A percentile compares a stretch with the other conserved stretches of the same genome.
These are phyloP conservation scores for Xestia c-nigrum DNA, from an alignment of 2,888 invertebrate species.

Conservation along the genomic window DNA sequence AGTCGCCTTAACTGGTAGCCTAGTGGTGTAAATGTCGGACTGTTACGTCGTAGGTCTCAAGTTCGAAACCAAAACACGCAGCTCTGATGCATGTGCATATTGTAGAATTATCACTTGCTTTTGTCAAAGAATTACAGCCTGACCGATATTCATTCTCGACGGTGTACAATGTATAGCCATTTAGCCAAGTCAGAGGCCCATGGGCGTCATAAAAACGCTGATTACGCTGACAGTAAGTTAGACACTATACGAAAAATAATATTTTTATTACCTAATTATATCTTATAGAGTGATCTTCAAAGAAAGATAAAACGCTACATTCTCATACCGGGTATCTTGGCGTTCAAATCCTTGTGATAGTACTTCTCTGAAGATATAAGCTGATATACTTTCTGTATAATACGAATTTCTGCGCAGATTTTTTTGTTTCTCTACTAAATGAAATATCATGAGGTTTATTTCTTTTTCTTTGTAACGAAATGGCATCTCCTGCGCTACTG, in stretches of 20 bases:
- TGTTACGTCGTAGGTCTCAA: not conserved
- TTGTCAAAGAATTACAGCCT: no score
- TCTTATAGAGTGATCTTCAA: not conserved
- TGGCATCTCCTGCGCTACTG: conserved; percentile 41
- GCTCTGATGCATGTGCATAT: not conserved
- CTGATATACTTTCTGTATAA: conserved; percentile 39
- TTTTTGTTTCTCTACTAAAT: conserved; percentile 58
- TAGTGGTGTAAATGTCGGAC: no score
- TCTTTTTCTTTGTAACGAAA: conserved; percentile 54
- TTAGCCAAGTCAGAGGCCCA: not conserved
- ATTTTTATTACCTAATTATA: not conserved
- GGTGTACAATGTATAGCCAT: not conserved
- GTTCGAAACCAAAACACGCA: not conserved
- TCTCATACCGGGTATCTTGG: conserved; percentile 1
- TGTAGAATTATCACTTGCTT: not conserved
- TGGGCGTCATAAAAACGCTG: not conserved
- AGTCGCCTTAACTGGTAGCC: no score
- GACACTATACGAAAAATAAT: not conserved
- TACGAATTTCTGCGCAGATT: conserved; percentile 18
- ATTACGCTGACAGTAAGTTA: not conserved
- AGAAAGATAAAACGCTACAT: not conserved
- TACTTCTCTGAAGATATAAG: conserved; percentile 36
- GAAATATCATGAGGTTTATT: conserved; percentile 60
- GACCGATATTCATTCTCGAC: not conserved
- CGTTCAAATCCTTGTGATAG: conserved; percentile 52